These are phyloP conservation scores for Eupithecia inturbata DNA, from an alignment of 2,888 invertebrate species.

Conservation along the genomic window DNA sequence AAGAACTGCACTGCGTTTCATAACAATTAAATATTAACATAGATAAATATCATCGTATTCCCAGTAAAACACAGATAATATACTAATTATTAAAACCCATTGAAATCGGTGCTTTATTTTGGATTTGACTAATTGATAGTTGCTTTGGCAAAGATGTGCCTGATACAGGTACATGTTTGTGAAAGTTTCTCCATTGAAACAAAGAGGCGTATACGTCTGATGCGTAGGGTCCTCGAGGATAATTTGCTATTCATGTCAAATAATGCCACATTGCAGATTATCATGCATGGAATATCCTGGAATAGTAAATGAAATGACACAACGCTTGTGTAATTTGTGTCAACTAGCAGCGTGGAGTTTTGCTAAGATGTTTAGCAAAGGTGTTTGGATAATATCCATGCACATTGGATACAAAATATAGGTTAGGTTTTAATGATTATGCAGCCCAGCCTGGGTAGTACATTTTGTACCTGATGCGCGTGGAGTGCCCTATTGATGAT, in stretches of 20 bases:
- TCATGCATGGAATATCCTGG: not conserved
- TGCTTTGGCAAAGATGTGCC: not conserved
- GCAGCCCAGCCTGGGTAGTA: too few species aligned
- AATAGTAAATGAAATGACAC: not conserved
- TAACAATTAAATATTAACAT: too few species aligned
- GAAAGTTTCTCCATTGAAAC: conserved; percentile 42
- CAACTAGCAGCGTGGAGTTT: not conserved
- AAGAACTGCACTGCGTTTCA: too few species aligned
- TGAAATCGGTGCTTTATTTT: too few species aligned
- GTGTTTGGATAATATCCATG: not conserved
- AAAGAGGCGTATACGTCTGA: conserved; percentile 24
- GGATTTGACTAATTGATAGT: not conserved
- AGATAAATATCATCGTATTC: too few species aligned
- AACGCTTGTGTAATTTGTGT: not conserved
- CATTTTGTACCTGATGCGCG: too few species aligned
- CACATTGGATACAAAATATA: not conserved
- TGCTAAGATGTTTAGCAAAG: not conserved
- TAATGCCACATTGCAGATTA: not conserved
- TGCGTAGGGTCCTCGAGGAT: conserved; percentile 17
- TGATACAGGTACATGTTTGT: not conserved
- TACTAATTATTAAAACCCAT: too few species aligned
- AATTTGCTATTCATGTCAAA: conserved; percentile 28
- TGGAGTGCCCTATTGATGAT: too few species aligned
- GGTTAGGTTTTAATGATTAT: too few species aligned
- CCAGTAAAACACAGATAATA: too few species aligned